Conservation (phyloP, 2,888 invertebrate genomes). For the Hirtodrosophila duncani region DNA sequence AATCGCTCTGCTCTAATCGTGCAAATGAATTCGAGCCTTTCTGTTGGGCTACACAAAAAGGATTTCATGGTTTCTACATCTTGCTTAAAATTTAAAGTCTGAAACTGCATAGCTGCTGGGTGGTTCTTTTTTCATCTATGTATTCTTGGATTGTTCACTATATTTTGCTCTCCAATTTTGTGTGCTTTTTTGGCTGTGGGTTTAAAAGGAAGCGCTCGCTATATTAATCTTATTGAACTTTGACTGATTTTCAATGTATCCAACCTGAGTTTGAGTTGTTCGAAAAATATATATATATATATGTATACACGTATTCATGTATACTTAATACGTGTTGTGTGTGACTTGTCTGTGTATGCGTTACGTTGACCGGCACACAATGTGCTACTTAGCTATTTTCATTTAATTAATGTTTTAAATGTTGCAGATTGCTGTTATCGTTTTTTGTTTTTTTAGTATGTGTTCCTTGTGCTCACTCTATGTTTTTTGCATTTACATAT, state of each 20-base stretch:
- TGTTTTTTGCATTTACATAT: conserved; percentile 44
- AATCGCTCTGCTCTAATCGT: too few relatives aligned
- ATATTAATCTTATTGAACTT: conserved; percentile 61
- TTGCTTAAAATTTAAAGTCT: conserved; percentile 39
- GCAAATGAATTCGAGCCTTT: conserved; percentile 17
- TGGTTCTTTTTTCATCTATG: conserved; percentile 29
- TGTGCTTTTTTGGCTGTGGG: conserved; percentile 58
- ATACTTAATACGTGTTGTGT: conserved; percentile 8
- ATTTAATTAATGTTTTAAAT: conserved; percentile 16
- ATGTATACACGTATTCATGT: conserved; percentile 21
- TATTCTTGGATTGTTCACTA: conserved; percentile 8
- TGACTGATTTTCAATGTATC: conserved; percentile 71
- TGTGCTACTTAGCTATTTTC: conserved; percentile 15
- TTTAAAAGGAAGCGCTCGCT: conserved; percentile 70
- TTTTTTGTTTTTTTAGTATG: conserved; percentile 36
- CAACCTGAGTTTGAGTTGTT: conserved; percentile 73
- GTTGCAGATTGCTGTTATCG: conserved; percentile 14
- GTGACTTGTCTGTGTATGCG: conserved; percentile 27
- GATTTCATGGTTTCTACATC: background rate
- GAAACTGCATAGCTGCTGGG: conserved; percentile 55
- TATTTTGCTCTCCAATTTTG: conserved; percentile 10
- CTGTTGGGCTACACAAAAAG: conserved; percentile 15
- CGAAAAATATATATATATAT: conserved; percentile 58
- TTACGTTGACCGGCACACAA: conserved; percentile 36
- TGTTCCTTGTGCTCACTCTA: conserved; percentile 66